A percentile compares a stretch with the other conserved stretches of the same genome.
phyloP scores from a whole-genome alignment of 2,797 vertebrate species.

The Coilia nasus region DNA sequence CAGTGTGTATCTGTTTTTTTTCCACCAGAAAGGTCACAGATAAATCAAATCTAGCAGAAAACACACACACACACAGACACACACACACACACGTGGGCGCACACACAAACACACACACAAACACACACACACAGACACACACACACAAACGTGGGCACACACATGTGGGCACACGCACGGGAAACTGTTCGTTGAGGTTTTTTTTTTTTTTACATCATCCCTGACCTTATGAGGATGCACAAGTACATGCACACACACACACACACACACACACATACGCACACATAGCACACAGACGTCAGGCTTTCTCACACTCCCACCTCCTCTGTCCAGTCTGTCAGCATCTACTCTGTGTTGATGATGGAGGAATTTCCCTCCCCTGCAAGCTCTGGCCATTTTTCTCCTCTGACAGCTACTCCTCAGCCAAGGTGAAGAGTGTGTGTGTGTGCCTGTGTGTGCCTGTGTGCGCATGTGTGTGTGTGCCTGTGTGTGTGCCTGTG shows the following conservation, averaged over 20 bases:
- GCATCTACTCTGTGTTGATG: background rate
- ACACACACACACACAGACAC: slow-evolving; percentile 3
- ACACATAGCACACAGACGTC: background rate
- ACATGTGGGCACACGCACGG: background rate
- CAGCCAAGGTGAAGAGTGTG: background rate
- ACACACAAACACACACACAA: too few relatives aligned
- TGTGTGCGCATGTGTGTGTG: too few relatives aligned
- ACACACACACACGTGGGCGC: too few relatives aligned
- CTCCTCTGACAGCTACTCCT: background rate
- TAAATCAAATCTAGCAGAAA: slow-evolving; percentile 31
- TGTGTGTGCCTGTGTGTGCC: background rate
- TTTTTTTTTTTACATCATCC: slow-evolving; percentile 15
- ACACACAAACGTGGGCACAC: background rate
- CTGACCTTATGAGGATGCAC: slow-evolving; percentile 28
- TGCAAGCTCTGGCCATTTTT: background rate
- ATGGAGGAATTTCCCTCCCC: slow-evolving; percentile 3
- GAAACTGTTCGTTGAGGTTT: background rate
- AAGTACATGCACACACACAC: slow-evolving; percentile 33
- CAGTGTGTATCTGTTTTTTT: slow-evolving; percentile 17
- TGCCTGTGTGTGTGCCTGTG: too few relatives aligned
- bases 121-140: too few relatives aligned
- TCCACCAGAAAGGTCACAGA: slow-evolving; percentile 27
- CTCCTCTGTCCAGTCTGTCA: too few relatives aligned
- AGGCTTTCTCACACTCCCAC: too few relatives aligned
- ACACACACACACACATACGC: slow-evolving; percentile 17